Conservation (phyloP, 2,888 invertebrate genomes). For the Ormyrus pomaceus region DNA sequence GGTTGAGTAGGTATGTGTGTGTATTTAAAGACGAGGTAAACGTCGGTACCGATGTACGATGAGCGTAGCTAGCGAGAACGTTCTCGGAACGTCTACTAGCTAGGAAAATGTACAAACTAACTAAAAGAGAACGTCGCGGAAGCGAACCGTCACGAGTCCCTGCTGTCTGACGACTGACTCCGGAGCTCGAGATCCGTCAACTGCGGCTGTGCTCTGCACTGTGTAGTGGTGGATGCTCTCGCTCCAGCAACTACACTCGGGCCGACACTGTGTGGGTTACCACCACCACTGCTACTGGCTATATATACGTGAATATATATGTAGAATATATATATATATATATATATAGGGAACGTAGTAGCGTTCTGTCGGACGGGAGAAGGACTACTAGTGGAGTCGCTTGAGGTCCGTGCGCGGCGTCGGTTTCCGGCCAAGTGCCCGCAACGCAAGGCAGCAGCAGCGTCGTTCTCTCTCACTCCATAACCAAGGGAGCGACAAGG, state of each 20-base stretch:
- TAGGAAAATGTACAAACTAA: neutral
- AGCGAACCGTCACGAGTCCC: slow-evolving; percentile 1
- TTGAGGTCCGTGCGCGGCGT: slow-evolving; percentile 72
- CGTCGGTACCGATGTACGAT: neutral
- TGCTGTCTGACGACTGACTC: neutral
- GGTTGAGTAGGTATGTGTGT: slow-evolving; percentile 48
- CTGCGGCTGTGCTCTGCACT: slow-evolving; percentile 28
- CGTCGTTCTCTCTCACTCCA: slow-evolving; percentile 63
- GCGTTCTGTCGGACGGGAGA: slow-evolving; percentile 32
- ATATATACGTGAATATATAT: neutral
- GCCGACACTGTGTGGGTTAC: neutral
- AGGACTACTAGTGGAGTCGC: slow-evolving; percentile 56
- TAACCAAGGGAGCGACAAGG: neutral
- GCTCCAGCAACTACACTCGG: neutral
- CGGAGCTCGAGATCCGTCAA: slow-evolving; percentile 45
- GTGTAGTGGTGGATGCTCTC: slow-evolving; percentile 18
- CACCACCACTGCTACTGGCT: slow-evolving; percentile 15
- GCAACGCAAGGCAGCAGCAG: slow-evolving; percentile 64
- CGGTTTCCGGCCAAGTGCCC: slow-evolving; percentile 75
- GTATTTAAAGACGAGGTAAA: neutral
- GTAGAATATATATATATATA: neutral
- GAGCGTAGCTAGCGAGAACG: too few species aligned
- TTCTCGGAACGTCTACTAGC: too few species aligned
- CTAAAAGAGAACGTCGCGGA: neutral
- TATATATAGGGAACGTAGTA: neutral